Evolutionary conservation across 2,113 vertebrate species (phyloP), one percentile per base, ranked within the genome.

Genomic region (Henicopernis longicauda): DNA sequence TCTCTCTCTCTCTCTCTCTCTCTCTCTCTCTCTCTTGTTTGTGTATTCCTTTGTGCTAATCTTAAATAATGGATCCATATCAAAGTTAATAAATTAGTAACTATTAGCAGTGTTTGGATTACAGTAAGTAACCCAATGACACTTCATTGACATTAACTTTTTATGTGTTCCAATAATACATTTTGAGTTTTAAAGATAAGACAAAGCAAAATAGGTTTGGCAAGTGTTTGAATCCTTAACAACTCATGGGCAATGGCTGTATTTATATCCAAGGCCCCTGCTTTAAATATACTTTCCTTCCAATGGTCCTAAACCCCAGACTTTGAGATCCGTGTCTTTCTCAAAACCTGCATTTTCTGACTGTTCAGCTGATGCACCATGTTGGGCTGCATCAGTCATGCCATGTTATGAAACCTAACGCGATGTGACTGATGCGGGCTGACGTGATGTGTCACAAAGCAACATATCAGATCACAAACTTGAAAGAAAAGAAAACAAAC

Each of bases 381-480:
- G 87, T 96, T 97, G 97, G 92, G 91, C 94, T 96, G 82, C 88
- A 86, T 96, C 96, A 97, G 97, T 96, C 90, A 65, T 96, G 96
- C 95, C 95, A 97, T 17, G 94, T 96, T 97, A 93, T 32, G 95
- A 95, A 97, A 97, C 90, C 65, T 93, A 97, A 97, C 36, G 0
- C 79, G 1, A 97, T 94, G 95, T 96, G 97, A 97, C 96, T 96
- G 98, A 98, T 97, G 93, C 90, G 74, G 95, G 82, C 71, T 97
- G 97, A 97, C 96, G 4, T 29, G 82, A 74, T 49, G 67, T 97
- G 97, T 97, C 97, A 94, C 95, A 94, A 96, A 97, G 97, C 95
- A 96, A 89, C 97, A 97, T 96, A 95, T 97, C 97, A 97, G 77
- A 95, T 94, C 92, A 76, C 82, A 94, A 96, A 97, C 95, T 92